These are phyloP conservation scores for Coelopa frigida DNA, from an alignment of 1,140 invertebrate species.

Conservation along the genomic window DNA sequence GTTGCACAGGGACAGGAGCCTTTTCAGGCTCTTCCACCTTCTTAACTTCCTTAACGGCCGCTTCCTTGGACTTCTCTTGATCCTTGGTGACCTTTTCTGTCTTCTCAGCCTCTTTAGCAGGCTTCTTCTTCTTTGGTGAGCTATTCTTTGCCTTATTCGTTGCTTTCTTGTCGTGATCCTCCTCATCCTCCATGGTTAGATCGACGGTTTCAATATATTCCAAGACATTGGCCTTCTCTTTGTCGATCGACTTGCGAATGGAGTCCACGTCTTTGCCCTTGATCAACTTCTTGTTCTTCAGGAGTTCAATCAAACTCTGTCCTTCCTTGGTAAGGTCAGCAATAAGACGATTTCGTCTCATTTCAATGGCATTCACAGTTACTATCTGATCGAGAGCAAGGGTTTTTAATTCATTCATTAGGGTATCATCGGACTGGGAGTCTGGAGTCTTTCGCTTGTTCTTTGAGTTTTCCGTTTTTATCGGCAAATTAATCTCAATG, in stretches of 20 bases:
- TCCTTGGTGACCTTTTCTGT: background rate
- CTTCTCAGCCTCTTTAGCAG: background rate
- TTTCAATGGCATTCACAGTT: conserved; percentile 33
- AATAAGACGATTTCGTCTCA: conserved; percentile 37
- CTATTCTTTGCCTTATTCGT: background rate
- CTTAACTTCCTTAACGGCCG: background rate
- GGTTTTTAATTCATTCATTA: conserved; percentile 8
- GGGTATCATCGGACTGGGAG: conserved; percentile 3
- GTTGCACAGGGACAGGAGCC: background rate
- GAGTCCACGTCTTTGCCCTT: conserved; percentile 28
- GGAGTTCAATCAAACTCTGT: conserved; percentile 21
- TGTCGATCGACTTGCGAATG: conserved; percentile 35
- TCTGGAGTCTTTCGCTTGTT: conserved; percentile 1
- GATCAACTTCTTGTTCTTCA: conserved; percentile 25
- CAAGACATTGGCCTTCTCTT: conserved; percentile 29
- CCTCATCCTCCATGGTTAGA: conserved; percentile 30
- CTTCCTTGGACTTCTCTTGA: background rate
- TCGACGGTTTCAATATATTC: conserved; percentile 40
- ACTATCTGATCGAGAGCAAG: conserved; percentile 22
- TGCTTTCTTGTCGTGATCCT: conserved; percentile 17
- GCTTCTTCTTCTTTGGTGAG: conserved; percentile 13
- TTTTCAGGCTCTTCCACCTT: background rate
- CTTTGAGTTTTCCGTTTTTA: conserved; percentile 4
- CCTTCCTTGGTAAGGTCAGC: conserved; percentile 25
- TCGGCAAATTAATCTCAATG: conserved; percentile 46